Base-by-base conservation (phyloP, 2,797 vertebrate genomes). In the Peromyscus melanophrys region DNA sequence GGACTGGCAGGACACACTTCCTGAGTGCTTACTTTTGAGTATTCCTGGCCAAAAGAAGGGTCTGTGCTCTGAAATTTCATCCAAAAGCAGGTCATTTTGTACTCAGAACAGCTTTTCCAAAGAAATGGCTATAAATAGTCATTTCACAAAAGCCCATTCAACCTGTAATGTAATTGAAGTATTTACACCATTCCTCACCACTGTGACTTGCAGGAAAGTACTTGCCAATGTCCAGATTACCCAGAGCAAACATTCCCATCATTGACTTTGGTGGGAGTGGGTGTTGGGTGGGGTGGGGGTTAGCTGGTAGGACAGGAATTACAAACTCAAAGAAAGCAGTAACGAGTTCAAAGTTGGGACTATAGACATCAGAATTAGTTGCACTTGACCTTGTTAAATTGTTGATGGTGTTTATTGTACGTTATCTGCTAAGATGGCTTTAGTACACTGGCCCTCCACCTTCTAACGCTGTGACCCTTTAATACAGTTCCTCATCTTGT, bases 131-230 rank as follows among this genome's bases (percentile, higher is more conserved):
- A 76, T 78, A 91, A 94, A 93, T n/a, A 92, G 75, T 55, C 43
- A 75, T 59, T 92, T 93, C 89, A 94, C 69, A 94, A 92, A 91
- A 96, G 52, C 77, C 49, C 67, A 80, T 86, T 95, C 93, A 96
- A 75, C 95, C 84, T 97, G 76, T 84, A 93, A 73, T 31, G 57
- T 73, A 83, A 86, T 14, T 76, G 67, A 94, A 91, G 63, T 57
- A 81, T 90, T 96, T 91, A 81, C 59, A 81, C 89, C 69, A 67
- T 49, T 63, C n/a, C 63, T 94, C 71, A 57, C 29, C 17, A 46
- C 83, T 27, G 27, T 37, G 77, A 90, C 91, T 84, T 63, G 17
- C 75, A 73, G 76, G 78, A 82, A 93, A 96, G 34, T 71, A 9
- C 27, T 69, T 80, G 55, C 75, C 31, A 27, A 83, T 55, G 80